Conservation (phyloP, 2,888 invertebrate genomes). For the Tupiocoris notatus region DNA sequence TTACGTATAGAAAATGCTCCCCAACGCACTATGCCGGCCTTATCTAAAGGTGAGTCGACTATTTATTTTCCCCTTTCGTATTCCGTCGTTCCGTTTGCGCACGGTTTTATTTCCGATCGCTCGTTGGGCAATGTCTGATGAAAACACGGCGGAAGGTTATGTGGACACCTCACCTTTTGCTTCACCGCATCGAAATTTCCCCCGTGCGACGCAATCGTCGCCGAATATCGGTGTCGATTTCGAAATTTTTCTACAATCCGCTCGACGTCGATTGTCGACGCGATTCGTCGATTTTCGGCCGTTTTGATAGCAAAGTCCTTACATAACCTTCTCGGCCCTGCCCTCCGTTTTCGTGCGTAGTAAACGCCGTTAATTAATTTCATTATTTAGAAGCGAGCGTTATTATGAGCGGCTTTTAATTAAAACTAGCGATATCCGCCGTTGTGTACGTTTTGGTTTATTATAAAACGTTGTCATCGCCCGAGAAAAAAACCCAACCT, state of each 20-base stretch:
- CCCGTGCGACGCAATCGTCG: neutral
- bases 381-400: too few species aligned
- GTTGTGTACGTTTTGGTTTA: too few species aligned
- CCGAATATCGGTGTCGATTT: too few species aligned
- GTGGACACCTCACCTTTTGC: neutral
- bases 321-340: conserved; percentile 32
- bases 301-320: neutral
- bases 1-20: conserved; percentile 28
- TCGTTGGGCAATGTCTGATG: conserved; percentile 3
- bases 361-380: too few species aligned
- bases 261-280: too few species aligned
- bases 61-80: neutral
- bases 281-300: too few species aligned
- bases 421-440: too few species aligned
- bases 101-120: neutral
- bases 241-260: too few species aligned
- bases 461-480: too few species aligned
- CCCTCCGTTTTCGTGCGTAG: too few species aligned
- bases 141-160: conserved; percentile 40
- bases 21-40: conserved; percentile 28
- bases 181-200: conserved; percentile 19
- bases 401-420: too few species aligned
- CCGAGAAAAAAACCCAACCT: too few species aligned
- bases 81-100: neutral
- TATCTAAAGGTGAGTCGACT: conserved; percentile 29